Evolutionary conservation across 2,113 vertebrate species (phyloP).

Genomic region (Pygoscelis adeliae): DNA sequence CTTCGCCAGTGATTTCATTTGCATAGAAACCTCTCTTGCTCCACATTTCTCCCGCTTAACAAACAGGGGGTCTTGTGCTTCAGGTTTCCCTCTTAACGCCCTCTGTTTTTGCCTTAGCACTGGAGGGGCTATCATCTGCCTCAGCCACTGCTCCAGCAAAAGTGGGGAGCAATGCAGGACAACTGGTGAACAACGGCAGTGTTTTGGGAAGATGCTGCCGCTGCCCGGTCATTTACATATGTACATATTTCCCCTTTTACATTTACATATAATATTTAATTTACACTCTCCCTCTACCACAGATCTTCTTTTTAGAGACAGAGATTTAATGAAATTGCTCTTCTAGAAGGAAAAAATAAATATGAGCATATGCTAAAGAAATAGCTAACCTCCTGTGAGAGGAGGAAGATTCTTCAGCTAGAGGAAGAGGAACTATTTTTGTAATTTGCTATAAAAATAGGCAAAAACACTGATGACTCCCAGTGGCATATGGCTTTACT

Average conservation of each 20-base stretch:
- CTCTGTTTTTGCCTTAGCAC: neutral
- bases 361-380: neutral
- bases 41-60: neutral
- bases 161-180: neutral
- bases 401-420: neutral
- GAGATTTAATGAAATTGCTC: neutral
- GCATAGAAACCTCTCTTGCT: neutral
- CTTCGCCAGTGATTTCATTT: neutral
- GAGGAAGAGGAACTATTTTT: neutral
- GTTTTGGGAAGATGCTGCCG: neutral
- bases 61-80: neutral
- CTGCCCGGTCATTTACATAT: neutral
- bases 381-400: neutral
- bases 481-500: neutral
- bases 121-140: neutral
- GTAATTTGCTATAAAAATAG: neutral
- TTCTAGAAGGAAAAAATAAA: neutral
- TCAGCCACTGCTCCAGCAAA: neutral
- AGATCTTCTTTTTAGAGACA: neutral
- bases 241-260: neutral
- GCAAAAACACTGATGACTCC: neutral
- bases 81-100: neutral
- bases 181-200: fast-evolving
- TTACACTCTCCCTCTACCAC: neutral
- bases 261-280: neutral